Evolutionary conservation across 2,113 vertebrate species (phyloP).

Genomic region (Carlito syrichta): DNA sequence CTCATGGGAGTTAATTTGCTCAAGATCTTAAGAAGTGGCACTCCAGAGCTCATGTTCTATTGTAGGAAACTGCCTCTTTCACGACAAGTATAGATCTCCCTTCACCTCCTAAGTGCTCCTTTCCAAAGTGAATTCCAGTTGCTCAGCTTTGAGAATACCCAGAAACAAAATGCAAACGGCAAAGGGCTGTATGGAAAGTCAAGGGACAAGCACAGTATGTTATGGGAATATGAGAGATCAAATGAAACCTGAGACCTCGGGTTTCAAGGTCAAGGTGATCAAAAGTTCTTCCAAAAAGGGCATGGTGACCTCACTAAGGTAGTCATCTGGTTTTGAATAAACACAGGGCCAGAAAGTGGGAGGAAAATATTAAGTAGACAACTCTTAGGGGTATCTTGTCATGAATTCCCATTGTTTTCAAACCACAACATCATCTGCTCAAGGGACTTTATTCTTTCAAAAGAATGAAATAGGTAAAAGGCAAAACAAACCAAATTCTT

Average conservation of each 20-base stretch:
- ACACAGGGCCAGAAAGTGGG: neutral
- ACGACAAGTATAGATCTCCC: neutral
- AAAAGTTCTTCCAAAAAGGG: neutral
- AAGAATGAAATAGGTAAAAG: neutral
- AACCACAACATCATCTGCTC: neutral
- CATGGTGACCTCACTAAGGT: neutral
- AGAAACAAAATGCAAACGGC: neutral
- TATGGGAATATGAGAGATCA: neutral
- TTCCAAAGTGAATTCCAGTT: neutral
- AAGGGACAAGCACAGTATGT: neutral
- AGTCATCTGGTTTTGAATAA: neutral
- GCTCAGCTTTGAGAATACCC: neutral
- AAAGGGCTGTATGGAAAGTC: neutral
- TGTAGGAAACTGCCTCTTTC: neutral
- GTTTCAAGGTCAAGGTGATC: neutral
- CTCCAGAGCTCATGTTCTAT: neutral
- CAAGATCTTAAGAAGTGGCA: fast-evolving
- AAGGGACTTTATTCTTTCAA: neutral
- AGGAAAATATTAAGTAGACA: neutral
- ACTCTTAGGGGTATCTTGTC: neutral
- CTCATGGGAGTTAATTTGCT: neutral
- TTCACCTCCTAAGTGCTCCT: neutral
- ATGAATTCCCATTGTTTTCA: neutral
- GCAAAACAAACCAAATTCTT: neutral
- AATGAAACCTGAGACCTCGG: neutral